A percentile compares a stretch with the other conserved stretches of the same genome.
These are phyloP conservation scores for Ericerus pela DNA, from an alignment of 1,140 invertebrate species.

Conservation along the genomic window DNA sequence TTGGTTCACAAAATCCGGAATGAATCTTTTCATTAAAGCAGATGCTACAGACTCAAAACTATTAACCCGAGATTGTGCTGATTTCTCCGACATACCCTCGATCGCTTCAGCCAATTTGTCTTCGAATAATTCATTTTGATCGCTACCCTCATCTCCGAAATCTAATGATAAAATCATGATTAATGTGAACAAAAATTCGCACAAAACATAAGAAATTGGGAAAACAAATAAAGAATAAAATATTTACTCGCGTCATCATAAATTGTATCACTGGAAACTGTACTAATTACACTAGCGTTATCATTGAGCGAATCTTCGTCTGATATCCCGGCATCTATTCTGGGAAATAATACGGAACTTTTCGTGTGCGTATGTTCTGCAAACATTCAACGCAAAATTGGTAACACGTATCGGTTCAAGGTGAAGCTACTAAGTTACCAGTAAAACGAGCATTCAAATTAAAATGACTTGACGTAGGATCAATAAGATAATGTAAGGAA, in stretches of 20 bases:
- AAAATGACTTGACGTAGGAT: no score
- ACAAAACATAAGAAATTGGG: neutral
- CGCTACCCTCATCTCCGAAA: conserved; percentile 34
- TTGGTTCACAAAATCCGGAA: conserved; percentile 58
- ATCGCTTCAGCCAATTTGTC: conserved; percentile 74
- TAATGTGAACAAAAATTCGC: neutral
- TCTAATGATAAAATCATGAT: conserved; percentile 5
- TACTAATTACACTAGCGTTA: conserved; percentile 50
- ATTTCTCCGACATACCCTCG: conserved; percentile 71
- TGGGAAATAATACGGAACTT: neutral
- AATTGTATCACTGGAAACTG: conserved; percentile 45
- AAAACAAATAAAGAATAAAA: neutral
- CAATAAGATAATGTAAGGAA: no score
- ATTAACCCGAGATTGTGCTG: conserved; percentile 57
- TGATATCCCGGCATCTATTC: conserved; percentile 29
- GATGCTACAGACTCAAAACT: conserved; percentile 56
- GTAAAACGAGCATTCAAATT: no score
- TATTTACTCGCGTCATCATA: conserved; percentile 35
- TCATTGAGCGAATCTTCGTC: conserved; percentile 56
- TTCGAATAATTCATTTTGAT: conserved; percentile 54
- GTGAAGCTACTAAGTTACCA: no score
- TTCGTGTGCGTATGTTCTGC: neutral
- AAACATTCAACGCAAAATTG: no score
- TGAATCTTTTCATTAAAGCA: conserved; percentile 61
- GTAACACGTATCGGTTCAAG: no score